Evolutionary conservation across 2,113 vertebrate genomes (phyloP).

Genomic region (Albula goreensis): DNA sequence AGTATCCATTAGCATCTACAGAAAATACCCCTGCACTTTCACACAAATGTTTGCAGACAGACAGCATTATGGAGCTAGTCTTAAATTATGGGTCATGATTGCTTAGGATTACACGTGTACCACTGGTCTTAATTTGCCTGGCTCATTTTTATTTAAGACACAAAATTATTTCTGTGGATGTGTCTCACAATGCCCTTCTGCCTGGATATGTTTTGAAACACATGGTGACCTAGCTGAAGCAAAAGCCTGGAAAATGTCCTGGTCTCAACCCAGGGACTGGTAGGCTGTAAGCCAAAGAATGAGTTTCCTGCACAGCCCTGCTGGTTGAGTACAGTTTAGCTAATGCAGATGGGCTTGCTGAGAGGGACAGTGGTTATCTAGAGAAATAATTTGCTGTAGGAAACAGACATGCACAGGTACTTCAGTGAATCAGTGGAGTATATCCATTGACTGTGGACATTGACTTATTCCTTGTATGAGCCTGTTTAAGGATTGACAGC

Average conservation of each 20-base stretch:
- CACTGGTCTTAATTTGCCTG: neutral
- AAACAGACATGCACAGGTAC: neutral
- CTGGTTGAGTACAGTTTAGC: neutral
- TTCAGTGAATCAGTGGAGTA: neutral
- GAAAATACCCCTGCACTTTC: neutral
- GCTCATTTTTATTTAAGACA: neutral
- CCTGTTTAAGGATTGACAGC: neutral
- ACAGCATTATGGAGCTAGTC: neutral
- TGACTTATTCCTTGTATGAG: neutral
- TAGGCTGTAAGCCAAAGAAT: neutral
- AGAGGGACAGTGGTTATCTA: constrained; percentile 1
- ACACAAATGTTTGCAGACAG: neutral
- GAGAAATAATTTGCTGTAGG: neutral
- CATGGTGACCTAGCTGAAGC: neutral
- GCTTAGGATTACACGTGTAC: too few species aligned
- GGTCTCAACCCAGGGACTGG: neutral
- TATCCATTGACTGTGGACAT: neutral
- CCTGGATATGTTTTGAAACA: neutral
- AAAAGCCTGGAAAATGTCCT: neutral
- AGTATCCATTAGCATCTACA: neutral
- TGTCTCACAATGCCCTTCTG: neutral
- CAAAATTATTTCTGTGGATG: neutral
- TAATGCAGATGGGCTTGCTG: neutral
- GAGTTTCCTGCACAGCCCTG: neutral
- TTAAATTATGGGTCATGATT: neutral